Evolutionary conservation across 2,113 vertebrate genomes (phyloP).

Genomic region (Anhinga rufa): DNA sequence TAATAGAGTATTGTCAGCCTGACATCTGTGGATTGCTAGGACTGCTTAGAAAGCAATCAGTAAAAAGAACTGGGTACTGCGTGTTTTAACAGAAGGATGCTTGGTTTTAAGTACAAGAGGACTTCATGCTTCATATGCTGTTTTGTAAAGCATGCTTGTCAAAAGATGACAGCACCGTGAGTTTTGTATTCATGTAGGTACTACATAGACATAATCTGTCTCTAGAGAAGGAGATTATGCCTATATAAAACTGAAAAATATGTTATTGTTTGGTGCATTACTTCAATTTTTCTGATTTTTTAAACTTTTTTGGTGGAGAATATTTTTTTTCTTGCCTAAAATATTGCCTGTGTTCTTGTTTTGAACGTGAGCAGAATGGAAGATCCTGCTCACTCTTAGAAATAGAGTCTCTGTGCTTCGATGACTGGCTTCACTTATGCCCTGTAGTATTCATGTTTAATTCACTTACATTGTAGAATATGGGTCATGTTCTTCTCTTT

Average conservation of each 20-base stretch:
- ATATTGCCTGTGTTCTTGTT: background rate
- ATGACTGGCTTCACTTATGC: slow-evolving; percentile 18
- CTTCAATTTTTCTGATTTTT: background rate
- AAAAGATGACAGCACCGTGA: background rate
- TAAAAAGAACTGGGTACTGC: background rate
- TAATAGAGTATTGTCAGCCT: background rate
- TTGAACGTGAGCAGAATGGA: background rate
- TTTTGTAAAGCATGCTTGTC: background rate
- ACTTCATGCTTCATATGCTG: background rate
- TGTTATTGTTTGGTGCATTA: background rate
- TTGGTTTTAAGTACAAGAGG: background rate
- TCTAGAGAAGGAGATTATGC: background rate
- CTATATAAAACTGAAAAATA: background rate
- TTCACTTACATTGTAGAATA: slow-evolving; percentile 46
- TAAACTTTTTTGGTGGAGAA: background rate
- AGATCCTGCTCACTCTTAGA: background rate
- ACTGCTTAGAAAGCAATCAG: background rate
- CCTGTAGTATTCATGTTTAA: slow-evolving; percentile 51
- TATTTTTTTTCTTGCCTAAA: background rate
- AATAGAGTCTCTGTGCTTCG: background rate
- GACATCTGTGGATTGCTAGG: background rate
- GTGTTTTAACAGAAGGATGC: background rate
- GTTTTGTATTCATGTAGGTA: background rate
- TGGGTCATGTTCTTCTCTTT: slow-evolving; percentile 43
- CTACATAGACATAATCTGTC: background rate